These are phyloP conservation scores for Ctena decussata DNA, from an alignment of 2,888 invertebrate species.

Conservation along the genomic window DNA sequence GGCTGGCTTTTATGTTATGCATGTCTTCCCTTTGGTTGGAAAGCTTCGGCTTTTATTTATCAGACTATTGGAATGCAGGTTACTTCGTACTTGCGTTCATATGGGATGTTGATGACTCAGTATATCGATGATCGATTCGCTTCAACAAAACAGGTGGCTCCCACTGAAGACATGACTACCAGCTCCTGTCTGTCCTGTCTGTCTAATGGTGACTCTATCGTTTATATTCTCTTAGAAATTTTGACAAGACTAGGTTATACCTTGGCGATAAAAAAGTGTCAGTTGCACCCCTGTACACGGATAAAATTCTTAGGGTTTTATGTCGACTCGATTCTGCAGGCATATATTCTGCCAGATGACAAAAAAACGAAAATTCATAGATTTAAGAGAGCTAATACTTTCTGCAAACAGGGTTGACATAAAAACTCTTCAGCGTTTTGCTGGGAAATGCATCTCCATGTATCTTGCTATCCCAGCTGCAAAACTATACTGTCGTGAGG, in stretches of 20 bases:
- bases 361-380: conserved; percentile 26
- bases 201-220: too few relatives aligned
- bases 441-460: conserved; percentile 42
- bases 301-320: conserved; percentile 32
- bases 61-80: conserved; percentile 6
- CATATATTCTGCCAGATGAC: conserved; percentile 27
- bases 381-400: conserved; percentile 32
- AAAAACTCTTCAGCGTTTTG: conserved; percentile 37
- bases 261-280: conserved; percentile 24
- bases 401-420: conserved; percentile 5
- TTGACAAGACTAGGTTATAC: conserved; percentile 41
- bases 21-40: conserved; percentile 46
- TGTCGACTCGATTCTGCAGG: conserved; percentile 8
- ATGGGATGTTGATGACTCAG: not conserved
- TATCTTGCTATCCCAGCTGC: conserved; percentile 31
- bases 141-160: not conserved
- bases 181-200: not conserved
- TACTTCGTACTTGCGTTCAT: not conserved
- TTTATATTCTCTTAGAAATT: conserved; percentile 35
- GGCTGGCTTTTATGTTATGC: conserved; percentile 30
- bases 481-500: conserved; percentile 36
- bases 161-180: not conserved
- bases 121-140: conserved; percentile 46
- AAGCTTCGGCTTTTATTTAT: conserved; percentile 37
- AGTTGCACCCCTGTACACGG: conserved; percentile 14